phyloP scores from a whole-genome alignment of 2,888 invertebrate genomes.

The Eupithecia abbreviata region DNA sequence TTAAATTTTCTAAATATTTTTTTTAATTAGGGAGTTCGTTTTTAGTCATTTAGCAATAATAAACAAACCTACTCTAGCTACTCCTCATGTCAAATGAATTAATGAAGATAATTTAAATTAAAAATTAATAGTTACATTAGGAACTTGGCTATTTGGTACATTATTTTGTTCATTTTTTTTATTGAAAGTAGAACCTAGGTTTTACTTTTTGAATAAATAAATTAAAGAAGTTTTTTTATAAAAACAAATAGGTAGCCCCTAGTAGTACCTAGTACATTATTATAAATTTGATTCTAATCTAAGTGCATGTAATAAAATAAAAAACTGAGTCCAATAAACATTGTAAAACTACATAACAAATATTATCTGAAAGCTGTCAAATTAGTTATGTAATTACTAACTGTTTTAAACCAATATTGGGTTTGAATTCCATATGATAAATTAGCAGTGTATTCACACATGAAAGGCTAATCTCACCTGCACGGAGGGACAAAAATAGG shows the following conservation, averaged over 20 bases:
- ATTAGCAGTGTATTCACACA: not conserved
- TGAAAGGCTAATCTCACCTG: slow-evolving; percentile 17
- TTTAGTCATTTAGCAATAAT: not conserved
- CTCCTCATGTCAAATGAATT: not conserved
- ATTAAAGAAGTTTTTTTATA: too few species aligned
- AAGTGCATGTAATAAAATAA: not conserved
- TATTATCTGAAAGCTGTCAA: not conserved
- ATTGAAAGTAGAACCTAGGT: too few species aligned
- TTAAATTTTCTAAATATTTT: too few species aligned
- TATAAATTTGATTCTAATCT: not conserved
- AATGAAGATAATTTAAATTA: not conserved
- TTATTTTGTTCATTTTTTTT: not conserved
- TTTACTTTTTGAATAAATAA: too few species aligned
- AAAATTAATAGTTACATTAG: not conserved
- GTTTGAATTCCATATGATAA: not conserved
- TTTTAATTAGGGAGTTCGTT: not conserved
- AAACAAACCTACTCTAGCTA: not conserved
- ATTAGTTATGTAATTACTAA: not conserved
- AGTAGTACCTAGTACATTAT: too few species aligned
- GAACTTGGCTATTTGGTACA: not conserved
- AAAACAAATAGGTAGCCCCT: too few species aligned
- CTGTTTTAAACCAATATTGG: not conserved
- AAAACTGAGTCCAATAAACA: not conserved
- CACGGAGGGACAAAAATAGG: slow-evolving; percentile 13
- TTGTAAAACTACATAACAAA: not conserved